Base-by-base conservation (phyloP, 2,113 vertebrate species). In the Theristicus caerulescens region DNA sequence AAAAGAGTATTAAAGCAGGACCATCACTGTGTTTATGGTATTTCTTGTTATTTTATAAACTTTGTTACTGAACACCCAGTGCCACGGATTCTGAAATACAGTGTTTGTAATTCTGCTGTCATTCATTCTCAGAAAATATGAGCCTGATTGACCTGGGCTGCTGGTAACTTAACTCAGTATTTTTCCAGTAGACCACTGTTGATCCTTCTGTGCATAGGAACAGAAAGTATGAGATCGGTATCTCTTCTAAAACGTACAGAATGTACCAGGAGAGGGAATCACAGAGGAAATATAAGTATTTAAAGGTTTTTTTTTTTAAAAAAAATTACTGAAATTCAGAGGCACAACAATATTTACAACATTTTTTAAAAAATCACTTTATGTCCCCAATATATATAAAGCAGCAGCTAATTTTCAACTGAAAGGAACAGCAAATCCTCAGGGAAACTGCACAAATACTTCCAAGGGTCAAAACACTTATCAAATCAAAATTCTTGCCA, bases 391-490 rank as follows among this genome's bases (percentile, higher is more conserved):
- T 16, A 82, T 71, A 59, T 72, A 91, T 44, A 77, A 81, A 79
- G 21, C 70, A 84, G 25, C 24, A 81, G 26, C 38, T 83, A 52
- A 89, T 86, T 73, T 86, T 97, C 80, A 74, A n/a, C 46, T 62
- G 69, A 91, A 91, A 89, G 61, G 22, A 71, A 91, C 59, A 79
- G 52, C 10, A 74, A 78, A 71, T 82, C 82, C 69, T 78, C 34
- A 40, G 81, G 38, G 90, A 91, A 86, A 80, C 36, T 6, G 5
- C 77, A 78, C 15, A 82, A 66, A 82, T n/a, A 94, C 57, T 94
- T 95, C 59, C 78, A 91, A 89, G 90, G 55, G 51, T 81, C 92
- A 89, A 91, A 92, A 91, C 59, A 77, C 49, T 80, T 93, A 78
- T 52, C 26, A 89, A 61, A 80, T 55, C 49, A 82, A 86, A 88